phyloP scores from a whole-genome alignment of 2,797 vertebrate genomes.

The Sebastes dallii region DNA sequence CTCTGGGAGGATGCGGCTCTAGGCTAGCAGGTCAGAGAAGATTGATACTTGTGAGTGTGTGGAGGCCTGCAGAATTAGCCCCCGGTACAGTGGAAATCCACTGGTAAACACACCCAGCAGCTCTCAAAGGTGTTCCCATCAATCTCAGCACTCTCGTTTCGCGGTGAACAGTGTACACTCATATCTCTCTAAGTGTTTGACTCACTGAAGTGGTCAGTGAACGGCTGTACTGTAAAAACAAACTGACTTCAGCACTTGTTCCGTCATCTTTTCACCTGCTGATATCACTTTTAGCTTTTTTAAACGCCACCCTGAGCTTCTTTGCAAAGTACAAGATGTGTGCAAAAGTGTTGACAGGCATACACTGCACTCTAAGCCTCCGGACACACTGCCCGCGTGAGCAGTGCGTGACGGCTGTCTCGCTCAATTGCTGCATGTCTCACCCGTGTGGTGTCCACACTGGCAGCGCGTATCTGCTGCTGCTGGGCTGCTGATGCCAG shows the following conservation, averaged over 20 bases:
- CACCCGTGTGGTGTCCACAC: too few species aligned
- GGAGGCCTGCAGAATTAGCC: slow-evolving; percentile 73
- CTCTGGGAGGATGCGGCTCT: slow-evolving; percentile 67
- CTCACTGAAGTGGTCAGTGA: slow-evolving; percentile 45
- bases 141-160: slow-evolving; percentile 43
- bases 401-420: too few species aligned
- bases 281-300: slow-evolving; percentile 63
- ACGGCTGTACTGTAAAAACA: slow-evolving; percentile 16
- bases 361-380: background rate
- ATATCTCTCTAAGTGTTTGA: slow-evolving; percentile 44
- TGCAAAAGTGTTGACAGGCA: slow-evolving; percentile 42
- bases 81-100: slow-evolving; percentile 67
- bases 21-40: slow-evolving; percentile 67
- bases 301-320: slow-evolving; percentile 11
- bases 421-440: too few species aligned
- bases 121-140: slow-evolving; percentile 64
- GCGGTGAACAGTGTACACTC: slow-evolving; percentile 14
- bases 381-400: too few species aligned
- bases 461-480: too few species aligned
- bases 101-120: slow-evolving; percentile 69
- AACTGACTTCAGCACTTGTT: slow-evolving; percentile 33
- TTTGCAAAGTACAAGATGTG: slow-evolving; percentile 21
- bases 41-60: slow-evolving; percentile 77
- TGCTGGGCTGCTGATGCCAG: too few species aligned
- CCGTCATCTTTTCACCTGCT: slow-evolving; percentile 31